Conservation (phyloP, 2,797 vertebrate species). For the Remorina albescens region DNA sequence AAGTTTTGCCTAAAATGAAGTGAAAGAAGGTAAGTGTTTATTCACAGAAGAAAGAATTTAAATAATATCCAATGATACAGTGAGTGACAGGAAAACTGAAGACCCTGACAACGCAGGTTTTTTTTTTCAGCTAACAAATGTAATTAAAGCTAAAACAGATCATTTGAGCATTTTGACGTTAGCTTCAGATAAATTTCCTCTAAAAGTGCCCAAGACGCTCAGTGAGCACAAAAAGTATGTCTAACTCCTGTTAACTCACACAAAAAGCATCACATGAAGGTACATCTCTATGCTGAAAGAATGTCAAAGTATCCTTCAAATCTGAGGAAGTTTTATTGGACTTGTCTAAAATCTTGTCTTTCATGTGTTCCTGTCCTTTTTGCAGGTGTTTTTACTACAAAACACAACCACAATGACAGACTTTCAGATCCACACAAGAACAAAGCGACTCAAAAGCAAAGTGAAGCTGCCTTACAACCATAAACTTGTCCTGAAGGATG, state of each 20-base stretch:
- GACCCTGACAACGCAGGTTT: background rate
- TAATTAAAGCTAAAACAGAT: background rate
- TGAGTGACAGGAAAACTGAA: background rate
- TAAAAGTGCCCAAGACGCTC: background rate
- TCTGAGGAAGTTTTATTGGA: no score
- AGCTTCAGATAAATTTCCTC: background rate
- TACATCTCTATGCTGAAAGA: background rate
- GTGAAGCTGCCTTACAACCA: conserved; percentile 54
- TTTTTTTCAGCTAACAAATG: background rate
- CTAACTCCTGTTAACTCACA: background rate
- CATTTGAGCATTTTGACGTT: background rate
- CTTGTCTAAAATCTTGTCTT: no score
- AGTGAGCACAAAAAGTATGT: no score
- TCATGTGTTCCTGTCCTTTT: background rate
- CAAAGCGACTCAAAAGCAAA: conserved; percentile 72
- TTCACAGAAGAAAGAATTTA: no score
- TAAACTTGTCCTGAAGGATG: conserved; percentile 75
- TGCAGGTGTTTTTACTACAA: conserved; percentile 36
- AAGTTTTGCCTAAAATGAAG: background rate
- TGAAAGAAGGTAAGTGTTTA: background rate
- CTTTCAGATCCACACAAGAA: conserved; percentile 32
- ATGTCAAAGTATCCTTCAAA: no score
- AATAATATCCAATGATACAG: background rate
- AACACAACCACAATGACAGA: conserved; percentile 65
- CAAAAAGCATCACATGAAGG: background rate